Conservation (phyloP, 2,113 vertebrate species). For the Mirounga angustirostris region DNA sequence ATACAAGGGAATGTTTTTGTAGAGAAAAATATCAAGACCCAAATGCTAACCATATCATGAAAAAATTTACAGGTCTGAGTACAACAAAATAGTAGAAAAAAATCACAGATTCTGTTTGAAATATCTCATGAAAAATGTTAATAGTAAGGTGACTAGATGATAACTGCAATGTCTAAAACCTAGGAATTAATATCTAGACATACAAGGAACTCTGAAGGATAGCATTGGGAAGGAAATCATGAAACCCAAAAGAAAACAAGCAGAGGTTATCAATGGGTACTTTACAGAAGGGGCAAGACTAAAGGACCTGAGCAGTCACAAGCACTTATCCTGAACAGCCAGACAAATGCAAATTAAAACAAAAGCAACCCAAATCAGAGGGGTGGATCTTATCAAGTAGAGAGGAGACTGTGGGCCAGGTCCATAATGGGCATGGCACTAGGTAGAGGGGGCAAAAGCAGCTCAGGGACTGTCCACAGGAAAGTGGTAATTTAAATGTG, state of each 20-base stretch:
- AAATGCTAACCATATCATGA: neutral
- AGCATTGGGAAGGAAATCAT: neutral
- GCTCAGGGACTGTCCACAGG: neutral
- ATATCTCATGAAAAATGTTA: neutral
- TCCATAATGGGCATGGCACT: neutral
- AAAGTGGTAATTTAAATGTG: neutral
- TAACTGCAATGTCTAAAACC: neutral
- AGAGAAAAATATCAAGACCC: constrained; percentile 21
- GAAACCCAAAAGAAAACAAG: neutral
- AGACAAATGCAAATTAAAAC: neutral
- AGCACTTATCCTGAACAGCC: neutral
- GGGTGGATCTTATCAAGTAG: neutral
- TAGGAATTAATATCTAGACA: neutral
- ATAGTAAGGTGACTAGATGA: neutral
- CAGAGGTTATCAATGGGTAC: neutral
- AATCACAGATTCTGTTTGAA: neutral
- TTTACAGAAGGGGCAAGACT: neutral
- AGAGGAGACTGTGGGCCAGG: neutral
- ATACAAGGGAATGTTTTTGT: neutral
- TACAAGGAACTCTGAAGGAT: neutral
- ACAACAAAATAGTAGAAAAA: neutral
- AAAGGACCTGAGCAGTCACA: neutral
- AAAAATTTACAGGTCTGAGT: constrained; percentile 24
- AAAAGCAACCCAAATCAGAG: neutral
- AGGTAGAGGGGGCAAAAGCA: neutral